Percentiles rank a stretch among this genome's conserved stretches.
Evolutionary conservation across 2,113 vertebrate genomes (phyloP).

Genomic region (Chaenogobius annularis): DNA sequence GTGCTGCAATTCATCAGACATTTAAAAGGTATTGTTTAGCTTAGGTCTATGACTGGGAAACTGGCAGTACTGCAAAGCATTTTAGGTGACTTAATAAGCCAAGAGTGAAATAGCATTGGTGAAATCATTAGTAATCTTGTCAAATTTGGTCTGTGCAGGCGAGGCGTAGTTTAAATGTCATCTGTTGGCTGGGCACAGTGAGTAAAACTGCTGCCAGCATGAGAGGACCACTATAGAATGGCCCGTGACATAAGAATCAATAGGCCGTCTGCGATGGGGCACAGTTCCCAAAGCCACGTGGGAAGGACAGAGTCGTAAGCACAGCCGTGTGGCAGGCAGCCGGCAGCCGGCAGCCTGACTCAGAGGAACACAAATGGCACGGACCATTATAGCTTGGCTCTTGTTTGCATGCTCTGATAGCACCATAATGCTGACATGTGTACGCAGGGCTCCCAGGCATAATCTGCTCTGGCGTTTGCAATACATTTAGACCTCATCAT

Average conservation of each 20-base stretch:
- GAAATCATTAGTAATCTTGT: slow-evolving; percentile 68
- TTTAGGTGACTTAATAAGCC: slow-evolving; percentile 66
- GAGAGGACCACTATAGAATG: slow-evolving; percentile 65
- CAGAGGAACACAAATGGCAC: slow-evolving; percentile 45
- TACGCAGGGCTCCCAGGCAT: slow-evolving; percentile 37
- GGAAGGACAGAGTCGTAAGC: slow-evolving; percentile 51
- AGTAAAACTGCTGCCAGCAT: slow-evolving; percentile 52
- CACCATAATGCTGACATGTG: slow-evolving; percentile 44
- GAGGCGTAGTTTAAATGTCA: slow-evolving; percentile 68
- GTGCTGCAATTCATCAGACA: slow-evolving; percentile 12
- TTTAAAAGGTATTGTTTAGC: slow-evolving; percentile 27
- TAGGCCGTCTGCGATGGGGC: slow-evolving; percentile 67
- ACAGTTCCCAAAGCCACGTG: slow-evolving; percentile 42
- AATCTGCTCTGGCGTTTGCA: slow-evolving; percentile 41
- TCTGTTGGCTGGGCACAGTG: slow-evolving; percentile 47
- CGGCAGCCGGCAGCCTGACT: slow-evolving; percentile 38
- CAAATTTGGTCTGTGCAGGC: slow-evolving; percentile 43
- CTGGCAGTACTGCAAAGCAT: slow-evolving; percentile 52
- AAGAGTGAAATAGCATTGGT: slow-evolving; percentile 69
- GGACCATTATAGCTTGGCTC: slow-evolving; percentile 20
- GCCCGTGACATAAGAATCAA: slow-evolving; percentile 74
- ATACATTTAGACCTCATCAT: slow-evolving; percentile 16
- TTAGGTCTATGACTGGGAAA: slow-evolving; percentile 18
- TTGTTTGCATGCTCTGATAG: slow-evolving; percentile 10
- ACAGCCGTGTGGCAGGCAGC: slow-evolving; percentile 44